Evolutionary conservation across 1,140 invertebrate genomes (phyloP).

Genomic region (Philotrypesis tridentata): DNA sequence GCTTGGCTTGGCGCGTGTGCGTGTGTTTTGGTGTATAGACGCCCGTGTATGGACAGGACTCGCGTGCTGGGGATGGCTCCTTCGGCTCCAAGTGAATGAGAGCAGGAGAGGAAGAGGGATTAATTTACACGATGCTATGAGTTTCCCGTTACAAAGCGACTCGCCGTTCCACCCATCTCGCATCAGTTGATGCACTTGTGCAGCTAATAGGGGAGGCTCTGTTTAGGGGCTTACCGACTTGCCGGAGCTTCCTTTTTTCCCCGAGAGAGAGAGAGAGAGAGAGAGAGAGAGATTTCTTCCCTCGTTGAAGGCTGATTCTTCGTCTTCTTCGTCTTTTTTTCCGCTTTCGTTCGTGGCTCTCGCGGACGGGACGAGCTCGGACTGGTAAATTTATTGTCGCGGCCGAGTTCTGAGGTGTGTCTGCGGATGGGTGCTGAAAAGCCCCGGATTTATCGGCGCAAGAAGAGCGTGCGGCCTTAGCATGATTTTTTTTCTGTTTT

Average conservation of each 20-base stretch:
- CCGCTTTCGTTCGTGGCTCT: not conserved
- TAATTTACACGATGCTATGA: constrained; percentile 38
- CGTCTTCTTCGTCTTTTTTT: constrained; percentile 2
- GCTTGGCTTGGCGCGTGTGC: not conserved
- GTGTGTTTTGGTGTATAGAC: not conserved
- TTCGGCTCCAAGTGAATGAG: not conserved
- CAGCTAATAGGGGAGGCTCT: not conserved
- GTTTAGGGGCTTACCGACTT: constrained; percentile 19
- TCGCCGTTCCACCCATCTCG: not conserved
- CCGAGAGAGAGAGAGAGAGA: too few species aligned
- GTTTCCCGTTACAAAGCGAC: constrained; percentile 34
- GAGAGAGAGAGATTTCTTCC: too few species aligned
- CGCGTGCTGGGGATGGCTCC: constrained; percentile 7
- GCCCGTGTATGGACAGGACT: not conserved
- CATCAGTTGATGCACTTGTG: not conserved
- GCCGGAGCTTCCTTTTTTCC: not conserved
- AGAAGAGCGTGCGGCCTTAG: not conserved
- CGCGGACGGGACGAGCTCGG: not conserved
- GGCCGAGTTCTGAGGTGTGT: constrained; percentile 11
- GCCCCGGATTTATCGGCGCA: not conserved
- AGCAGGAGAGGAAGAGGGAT: constrained; percentile 8
- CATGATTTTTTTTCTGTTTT: too few species aligned
- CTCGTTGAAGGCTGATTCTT: constrained; percentile 13
- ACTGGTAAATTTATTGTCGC: constrained; percentile 18
- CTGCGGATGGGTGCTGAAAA: not conserved